A percentile compares a stretch with the other conserved stretches of the same genome.
phyloP scores from a whole-genome alignment of 2,797 vertebrate genomes.

The Mus caroli region DNA sequence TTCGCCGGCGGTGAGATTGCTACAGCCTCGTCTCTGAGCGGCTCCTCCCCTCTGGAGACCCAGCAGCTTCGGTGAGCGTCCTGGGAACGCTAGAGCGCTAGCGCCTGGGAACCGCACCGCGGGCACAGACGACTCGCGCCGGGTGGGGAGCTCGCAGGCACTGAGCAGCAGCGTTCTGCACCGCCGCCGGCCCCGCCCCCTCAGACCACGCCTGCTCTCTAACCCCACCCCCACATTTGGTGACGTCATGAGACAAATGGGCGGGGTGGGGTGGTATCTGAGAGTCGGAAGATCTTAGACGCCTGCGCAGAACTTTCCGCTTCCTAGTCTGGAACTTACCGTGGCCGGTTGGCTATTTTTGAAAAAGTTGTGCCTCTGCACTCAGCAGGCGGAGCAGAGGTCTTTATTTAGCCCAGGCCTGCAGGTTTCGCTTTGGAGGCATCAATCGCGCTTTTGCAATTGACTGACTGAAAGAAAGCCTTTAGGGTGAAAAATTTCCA shows the following conservation, averaged over 20 bases:
- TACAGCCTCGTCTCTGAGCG: neutral
- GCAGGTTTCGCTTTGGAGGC: constrained; percentile 24
- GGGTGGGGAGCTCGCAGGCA: neutral
- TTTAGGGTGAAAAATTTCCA: neutral
- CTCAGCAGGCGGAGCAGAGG: constrained; percentile 70
- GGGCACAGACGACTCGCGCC: neutral
- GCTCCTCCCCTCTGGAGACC: too few relatives aligned
- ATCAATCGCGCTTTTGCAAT: neutral
- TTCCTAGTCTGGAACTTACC: neutral
- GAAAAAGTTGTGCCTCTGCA: neutral
- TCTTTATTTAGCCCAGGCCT: neutral
- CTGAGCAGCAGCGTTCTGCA: rapidly evolving
- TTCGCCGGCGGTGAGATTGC: neutral
- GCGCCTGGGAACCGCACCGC: neutral
- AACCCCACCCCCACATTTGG: rapidly evolving
- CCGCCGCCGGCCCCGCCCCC: constrained; percentile 66
- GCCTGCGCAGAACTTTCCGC: constrained; percentile 13
- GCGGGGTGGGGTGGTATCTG: neutral
- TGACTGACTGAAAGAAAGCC: neutral
- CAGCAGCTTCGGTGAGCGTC: neutral
- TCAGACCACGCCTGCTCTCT: neutral
- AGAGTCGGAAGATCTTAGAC: neutral
- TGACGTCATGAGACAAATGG: neutral
- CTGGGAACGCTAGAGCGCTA: neutral
- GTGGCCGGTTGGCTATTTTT: neutral